Conservation (phyloP, 2,797 vertebrate genomes). For the Thripadectes ignobilis region DNA sequence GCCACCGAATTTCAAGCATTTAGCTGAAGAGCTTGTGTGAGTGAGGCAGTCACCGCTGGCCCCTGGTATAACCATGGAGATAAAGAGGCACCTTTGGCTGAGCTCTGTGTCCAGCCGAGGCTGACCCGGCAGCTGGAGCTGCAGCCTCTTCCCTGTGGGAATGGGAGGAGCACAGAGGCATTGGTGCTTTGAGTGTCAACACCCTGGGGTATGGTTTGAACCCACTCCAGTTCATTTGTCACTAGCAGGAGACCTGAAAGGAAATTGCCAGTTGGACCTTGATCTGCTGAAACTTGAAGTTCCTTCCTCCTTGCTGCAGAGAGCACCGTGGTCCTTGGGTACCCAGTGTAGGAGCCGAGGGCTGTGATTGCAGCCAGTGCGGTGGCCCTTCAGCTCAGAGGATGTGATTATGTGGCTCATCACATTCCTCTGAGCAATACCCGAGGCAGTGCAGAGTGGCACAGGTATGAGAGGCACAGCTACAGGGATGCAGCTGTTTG, state of each 20-base stretch:
- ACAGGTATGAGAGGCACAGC: not conserved
- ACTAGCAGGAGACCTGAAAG: not conserved
- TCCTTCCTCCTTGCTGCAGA: not conserved
- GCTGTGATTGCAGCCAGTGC: not conserved
- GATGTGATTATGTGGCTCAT: fast-evolving
- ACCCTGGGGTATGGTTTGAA: not conserved
- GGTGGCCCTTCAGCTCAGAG: not conserved
- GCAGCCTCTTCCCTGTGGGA: not conserved
- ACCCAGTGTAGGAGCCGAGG: fast-evolving
- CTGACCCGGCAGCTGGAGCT: not conserved
- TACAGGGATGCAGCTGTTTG: not conserved
- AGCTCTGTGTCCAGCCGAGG: not conserved
- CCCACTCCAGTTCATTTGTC: not conserved
- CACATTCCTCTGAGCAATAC: not conserved
- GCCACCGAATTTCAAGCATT: not conserved
- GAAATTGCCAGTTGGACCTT: not conserved
- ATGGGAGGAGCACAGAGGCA: not conserved
- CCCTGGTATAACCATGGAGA: not conserved
- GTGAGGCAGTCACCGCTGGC: not conserved
- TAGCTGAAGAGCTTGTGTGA: not conserved
- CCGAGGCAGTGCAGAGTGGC: not conserved
- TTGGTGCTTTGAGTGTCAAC: not conserved
- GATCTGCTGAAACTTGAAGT: not conserved
- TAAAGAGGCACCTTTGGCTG: not conserved
- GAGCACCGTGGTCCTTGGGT: fast-evolving